phyloP scores from a whole-genome alignment of 1,140 invertebrate species.

The Scaptomyza hsui region DNA sequence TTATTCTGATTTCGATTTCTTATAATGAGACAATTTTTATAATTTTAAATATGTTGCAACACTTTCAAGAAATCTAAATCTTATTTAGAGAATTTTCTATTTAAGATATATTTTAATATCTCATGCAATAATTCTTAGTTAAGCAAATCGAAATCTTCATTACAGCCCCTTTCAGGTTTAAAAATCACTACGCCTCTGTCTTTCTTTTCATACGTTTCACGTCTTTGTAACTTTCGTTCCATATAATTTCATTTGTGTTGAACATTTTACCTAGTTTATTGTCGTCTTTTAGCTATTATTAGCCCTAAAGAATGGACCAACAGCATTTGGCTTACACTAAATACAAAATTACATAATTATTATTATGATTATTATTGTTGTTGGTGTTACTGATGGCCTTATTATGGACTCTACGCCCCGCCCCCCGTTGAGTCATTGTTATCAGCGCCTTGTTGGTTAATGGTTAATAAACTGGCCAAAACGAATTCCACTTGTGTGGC shows the following conservation, averaged over 20 bases:
- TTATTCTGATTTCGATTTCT: too few species aligned
- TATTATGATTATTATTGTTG: constrained; percentile 34
- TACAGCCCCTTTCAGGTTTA: too few species aligned
- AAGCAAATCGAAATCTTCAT: too few species aligned
- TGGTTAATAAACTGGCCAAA: constrained; percentile 30
- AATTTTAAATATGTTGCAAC: too few species aligned
- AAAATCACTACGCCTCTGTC: constrained; percentile 13
- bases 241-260: constrained; percentile 50
- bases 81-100: too few species aligned
- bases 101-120: too few species aligned
- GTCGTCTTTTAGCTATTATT: constrained; percentile 51
- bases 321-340: constrained; percentile 34
- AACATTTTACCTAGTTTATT: constrained; percentile 60
- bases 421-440: constrained; percentile 48
- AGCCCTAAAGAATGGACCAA: constrained; percentile 21
- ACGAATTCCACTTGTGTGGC: constrained; percentile 52
- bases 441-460: constrained; percentile 47
- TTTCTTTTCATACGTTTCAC: neutral
- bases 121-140: too few species aligned
- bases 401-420: constrained; percentile 1
- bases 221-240: constrained; percentile 39
- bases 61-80: too few species aligned
- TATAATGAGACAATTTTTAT: too few species aligned
- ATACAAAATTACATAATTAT: constrained; percentile 78
- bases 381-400: constrained; percentile 44